These are phyloP conservation scores for Bombus confusus DNA, from an alignment of 1,140 invertebrate genomes.

Conservation along the genomic window DNA sequence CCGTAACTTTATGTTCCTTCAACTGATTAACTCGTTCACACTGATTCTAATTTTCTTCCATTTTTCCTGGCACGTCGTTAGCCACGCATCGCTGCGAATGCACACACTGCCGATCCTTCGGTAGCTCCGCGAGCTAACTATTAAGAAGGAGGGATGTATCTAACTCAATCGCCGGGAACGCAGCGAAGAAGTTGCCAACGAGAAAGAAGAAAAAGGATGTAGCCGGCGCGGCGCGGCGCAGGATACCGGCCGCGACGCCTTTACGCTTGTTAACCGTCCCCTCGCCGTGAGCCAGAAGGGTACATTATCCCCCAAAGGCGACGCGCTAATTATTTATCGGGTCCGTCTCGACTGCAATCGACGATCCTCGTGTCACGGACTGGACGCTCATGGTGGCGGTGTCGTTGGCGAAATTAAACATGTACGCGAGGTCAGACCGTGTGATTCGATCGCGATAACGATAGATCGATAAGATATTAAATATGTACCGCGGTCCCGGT, in stretches of 20 bases:
- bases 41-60: neutral
- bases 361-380: constrained; percentile 45
- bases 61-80: constrained; percentile 11
- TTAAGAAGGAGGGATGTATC: constrained; percentile 39
- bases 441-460: constrained; percentile 45
- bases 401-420: constrained; percentile 41
- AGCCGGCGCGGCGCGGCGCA: neutral
- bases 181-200: constrained; percentile 54
- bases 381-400: constrained; percentile 30
- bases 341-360: constrained; percentile 31
- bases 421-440: constrained; percentile 12
- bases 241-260: constrained; percentile 45
- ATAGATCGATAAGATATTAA: constrained; percentile 40
- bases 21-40: constrained; percentile 9
- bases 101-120: neutral
- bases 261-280: constrained; percentile 67
- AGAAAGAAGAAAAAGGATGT: constrained; percentile 43
- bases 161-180: constrained; percentile 61
- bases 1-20: neutral
- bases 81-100: constrained; percentile 5
- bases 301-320: constrained; percentile 43
- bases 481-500: constrained; percentile 18
- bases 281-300: constrained; percentile 16
- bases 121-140: constrained; percentile 45
- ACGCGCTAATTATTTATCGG: constrained; percentile 66